These are phyloP conservation scores for pig (Sus scrofa) DNA, from an alignment of 2,113 vertebrate genomes.

Conservation along the genomic window T2T-Sscrofa CM000824.6:155865501-155866000, in stretches of 20 bases:
- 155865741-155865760: too few relatives aligned
- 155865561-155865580: background rate
- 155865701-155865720: background rate
- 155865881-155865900: too few relatives aligned
- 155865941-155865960: background rate
- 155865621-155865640: background rate
- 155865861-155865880: too few relatives aligned
- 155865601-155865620: background rate
- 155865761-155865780: too few relatives aligned
- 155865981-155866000: background rate
- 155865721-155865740: too few relatives aligned
- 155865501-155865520: background rate
- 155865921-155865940: background rate
- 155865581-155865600: background rate
- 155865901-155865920: background rate
- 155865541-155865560: background rate
- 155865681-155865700: conserved; percentile 48
- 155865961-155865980: background rate
- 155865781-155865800: too few relatives aligned
- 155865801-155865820: too few relatives aligned
- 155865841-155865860: too few relatives aligned
- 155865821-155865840: too few relatives aligned
- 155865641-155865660: background rate
- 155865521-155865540: background rate
- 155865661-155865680: background rate